Conservation (phyloP, 2,113 vertebrate genomes). For the Gorsachius goisagi region DNA sequence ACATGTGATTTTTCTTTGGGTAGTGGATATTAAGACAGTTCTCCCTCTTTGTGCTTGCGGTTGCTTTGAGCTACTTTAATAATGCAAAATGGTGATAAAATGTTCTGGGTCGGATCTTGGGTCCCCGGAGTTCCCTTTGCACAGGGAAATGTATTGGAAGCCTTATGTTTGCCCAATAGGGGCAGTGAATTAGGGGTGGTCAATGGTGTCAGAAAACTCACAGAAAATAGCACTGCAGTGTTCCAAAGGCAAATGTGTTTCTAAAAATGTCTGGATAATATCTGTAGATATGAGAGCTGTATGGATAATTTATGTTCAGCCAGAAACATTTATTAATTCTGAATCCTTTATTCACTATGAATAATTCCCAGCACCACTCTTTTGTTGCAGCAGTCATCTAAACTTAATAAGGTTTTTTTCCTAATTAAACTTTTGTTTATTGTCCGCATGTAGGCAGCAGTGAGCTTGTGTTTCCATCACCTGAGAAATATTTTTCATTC, state of each 20-base stretch:
- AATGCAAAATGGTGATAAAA: not conserved
- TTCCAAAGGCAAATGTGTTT: not conserved
- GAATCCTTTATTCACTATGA: not conserved
- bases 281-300: not conserved
- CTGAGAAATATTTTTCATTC: not conserved
- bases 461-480: not conserved
- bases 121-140: not conserved
- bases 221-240: not conserved
- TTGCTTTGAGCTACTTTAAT: not conserved
- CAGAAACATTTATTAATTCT: not conserved
- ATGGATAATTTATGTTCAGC: not conserved
- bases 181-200: not conserved
- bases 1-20: rapidly evolving
- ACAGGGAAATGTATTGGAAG: not conserved
- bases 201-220: not conserved
- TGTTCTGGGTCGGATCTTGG: not conserved
- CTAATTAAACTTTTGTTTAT: not conserved
- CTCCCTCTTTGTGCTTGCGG: not conserved
- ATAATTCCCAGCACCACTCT: not conserved
- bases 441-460: rapidly evolving
- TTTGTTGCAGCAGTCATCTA: not conserved
- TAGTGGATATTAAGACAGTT: not conserved
- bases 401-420: not conserved
- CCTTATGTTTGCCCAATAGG: rapidly evolving
- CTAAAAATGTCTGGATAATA: not conserved